Evolutionary conservation across 64 coral and sea anemone species (phyloP).

Genomic region (Montipora capricornis): DNA sequence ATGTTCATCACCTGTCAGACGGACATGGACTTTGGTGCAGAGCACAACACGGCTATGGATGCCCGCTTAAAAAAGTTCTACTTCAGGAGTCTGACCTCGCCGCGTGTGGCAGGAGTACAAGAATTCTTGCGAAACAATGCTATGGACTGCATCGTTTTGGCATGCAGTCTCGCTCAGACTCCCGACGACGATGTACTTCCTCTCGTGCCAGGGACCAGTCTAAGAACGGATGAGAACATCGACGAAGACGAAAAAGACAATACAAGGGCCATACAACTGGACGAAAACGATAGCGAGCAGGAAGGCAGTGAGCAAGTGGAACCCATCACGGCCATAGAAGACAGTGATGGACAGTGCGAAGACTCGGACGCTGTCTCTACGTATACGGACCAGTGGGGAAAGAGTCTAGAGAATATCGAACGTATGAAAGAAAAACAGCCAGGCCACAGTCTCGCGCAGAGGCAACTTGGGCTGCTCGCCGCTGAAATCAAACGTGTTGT

Average conservation of each 20-base stretch:
- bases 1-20: constrained; percentile 8
- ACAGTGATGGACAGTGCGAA: neutral
- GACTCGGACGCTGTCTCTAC: neutral
- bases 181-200: neutral
- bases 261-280: neutral
- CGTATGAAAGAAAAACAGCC: neutral
- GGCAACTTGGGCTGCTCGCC: neutral
- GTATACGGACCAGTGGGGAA: neutral
- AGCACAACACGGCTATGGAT: constrained; percentile 23
- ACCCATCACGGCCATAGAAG: neutral
- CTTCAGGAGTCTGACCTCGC: constrained; percentile 8
- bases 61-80: neutral
- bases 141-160: constrained; percentile 42
- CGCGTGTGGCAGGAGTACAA: neutral
- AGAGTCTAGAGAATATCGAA: neutral
- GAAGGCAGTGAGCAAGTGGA: neutral
- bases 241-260: neutral
- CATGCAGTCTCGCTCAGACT: neutral
- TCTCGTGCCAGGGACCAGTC: neutral
- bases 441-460: neutral
- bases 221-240: neutral
- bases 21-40: neutral
- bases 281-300: neutral
- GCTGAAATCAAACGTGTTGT: neutral
- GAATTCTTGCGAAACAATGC: constrained; percentile 1